Evolutionary conservation across 2,888 invertebrate species (phyloP).

Genomic region (Brenthis hecate): DNA sequence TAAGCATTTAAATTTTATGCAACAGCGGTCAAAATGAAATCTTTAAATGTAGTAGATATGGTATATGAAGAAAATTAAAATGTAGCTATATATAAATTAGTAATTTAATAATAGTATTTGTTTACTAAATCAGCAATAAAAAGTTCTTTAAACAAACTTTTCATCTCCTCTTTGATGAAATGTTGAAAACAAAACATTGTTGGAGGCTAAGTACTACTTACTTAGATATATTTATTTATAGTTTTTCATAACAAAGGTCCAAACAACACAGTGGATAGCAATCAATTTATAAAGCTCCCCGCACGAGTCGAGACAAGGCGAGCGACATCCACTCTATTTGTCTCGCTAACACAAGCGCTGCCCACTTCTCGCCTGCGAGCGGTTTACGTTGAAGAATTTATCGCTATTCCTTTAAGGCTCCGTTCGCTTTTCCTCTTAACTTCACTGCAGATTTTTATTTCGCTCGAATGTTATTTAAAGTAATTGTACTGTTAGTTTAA

Average conservation of each 20-base stretch:
- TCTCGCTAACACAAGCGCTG: slow-evolving; percentile 70
- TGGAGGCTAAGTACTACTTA: slow-evolving; percentile 6
- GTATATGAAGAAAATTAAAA: not conserved
- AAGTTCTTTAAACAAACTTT: not conserved
- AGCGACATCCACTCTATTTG: slow-evolving; percentile 71
- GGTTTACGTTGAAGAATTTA: slow-evolving; percentile 72
- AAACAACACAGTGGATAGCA: slow-evolving; percentile 58
- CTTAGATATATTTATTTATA: slow-evolving; percentile 23
- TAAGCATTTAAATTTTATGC: not conserved
- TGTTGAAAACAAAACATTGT: slow-evolving; percentile 1
- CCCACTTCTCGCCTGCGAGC: slow-evolving; percentile 67
- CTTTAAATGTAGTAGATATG: not conserved
- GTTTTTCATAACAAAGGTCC: slow-evolving; percentile 26
- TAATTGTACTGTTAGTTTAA: slow-evolving; percentile 11
- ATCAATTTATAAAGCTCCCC: slow-evolving; percentile 67
- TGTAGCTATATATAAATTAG: too few species aligned
- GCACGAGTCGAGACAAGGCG: slow-evolving; percentile 53
- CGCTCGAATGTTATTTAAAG: slow-evolving; percentile 30
- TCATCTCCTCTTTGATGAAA: slow-evolving; percentile 1
- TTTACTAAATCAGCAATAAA: too few species aligned
- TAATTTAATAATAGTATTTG: too few species aligned
- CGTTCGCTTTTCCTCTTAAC: slow-evolving; percentile 48
- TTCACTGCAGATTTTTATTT: slow-evolving; percentile 47
- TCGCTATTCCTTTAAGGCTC: slow-evolving; percentile 61
- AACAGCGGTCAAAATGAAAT: not conserved